phyloP scores from a whole-genome alignment of 2,113 vertebrate species.

The Climacteris rufus region DNA sequence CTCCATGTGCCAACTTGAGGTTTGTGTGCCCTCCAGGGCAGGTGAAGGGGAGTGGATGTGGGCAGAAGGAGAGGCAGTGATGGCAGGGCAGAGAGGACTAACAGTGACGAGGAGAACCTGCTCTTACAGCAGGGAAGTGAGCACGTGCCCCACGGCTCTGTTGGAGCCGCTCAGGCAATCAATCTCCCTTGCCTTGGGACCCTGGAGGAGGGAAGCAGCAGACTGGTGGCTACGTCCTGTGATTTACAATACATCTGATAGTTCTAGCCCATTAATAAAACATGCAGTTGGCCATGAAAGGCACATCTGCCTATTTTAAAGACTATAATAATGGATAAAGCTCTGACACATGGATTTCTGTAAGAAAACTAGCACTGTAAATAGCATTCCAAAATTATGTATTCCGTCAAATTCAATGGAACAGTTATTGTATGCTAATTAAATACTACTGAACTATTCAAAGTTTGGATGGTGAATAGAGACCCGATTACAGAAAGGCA shows the following conservation, averaged over 20 bases:
- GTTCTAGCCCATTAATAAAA: slow-evolving; percentile 37
- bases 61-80: not conserved
- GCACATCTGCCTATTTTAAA: slow-evolving; percentile 44
- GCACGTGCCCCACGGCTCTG: fast-evolving
- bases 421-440: slow-evolving; percentile 64
- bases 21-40: not conserved
- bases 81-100: not conserved
- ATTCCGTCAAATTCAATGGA: slow-evolving; percentile 49
- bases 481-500: not conserved
- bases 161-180: not conserved
- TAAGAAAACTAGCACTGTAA: slow-evolving; percentile 35
- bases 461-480: not conserved
- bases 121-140: not conserved
- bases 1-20: not conserved
- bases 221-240: not conserved
- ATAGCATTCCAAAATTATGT: slow-evolving; percentile 55
- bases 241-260: slow-evolving; percentile 41
- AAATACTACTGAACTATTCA: slow-evolving; percentile 51
- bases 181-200: not conserved
- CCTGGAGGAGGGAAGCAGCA: not conserved
- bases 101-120: not conserved
- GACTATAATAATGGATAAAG: slow-evolving; percentile 17
- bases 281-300: slow-evolving; percentile 37
- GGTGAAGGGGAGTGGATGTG: not conserved
- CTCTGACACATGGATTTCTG: slow-evolving; percentile 48